Conservation (phyloP, 2,113 vertebrate genomes). For the Dicrurus megarhynchus region DNA sequence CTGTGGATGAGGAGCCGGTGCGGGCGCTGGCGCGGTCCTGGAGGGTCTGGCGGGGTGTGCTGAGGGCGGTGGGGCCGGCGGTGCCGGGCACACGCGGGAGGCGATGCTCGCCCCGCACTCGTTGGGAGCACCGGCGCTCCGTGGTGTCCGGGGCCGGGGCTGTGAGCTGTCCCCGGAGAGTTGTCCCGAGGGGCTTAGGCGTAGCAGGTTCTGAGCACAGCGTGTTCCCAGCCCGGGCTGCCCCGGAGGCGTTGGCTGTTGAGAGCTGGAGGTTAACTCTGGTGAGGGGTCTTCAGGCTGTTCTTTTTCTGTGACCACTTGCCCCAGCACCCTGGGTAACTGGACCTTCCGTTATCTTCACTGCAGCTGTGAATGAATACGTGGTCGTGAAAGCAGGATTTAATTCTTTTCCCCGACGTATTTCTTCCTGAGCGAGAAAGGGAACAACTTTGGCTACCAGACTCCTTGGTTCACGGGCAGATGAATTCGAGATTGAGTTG, state of each 20-base stretch:
- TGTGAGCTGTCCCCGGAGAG: background rate
- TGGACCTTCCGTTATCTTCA: background rate
- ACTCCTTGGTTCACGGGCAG: background rate
- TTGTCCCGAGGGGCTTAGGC: background rate
- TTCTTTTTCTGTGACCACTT: background rate
- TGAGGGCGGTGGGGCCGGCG: background rate
- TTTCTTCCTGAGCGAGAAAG: background rate
- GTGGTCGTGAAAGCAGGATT: background rate
- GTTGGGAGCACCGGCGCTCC: background rate
- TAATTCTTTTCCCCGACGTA: fast-evolving
- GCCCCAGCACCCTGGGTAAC: background rate
- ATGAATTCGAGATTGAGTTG: background rate
- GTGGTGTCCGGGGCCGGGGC: background rate
- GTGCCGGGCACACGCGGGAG: background rate
- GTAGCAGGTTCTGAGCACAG: background rate
- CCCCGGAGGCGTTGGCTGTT: background rate
- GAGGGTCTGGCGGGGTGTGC: background rate
- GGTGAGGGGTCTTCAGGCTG: background rate
- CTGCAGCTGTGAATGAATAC: background rate
- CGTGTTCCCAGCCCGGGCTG: background rate
- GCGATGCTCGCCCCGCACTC: background rate
- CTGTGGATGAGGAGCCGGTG: background rate
- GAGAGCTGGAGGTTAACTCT: background rate
- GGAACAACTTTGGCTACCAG: background rate
- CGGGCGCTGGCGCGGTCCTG: background rate